A percentile compares a stretch with the other conserved stretches of the same genome.
These are phyloP conservation scores for Eupithecia vulgata DNA, from an alignment of 2,888 invertebrate genomes.

Conservation along the genomic window DNA sequence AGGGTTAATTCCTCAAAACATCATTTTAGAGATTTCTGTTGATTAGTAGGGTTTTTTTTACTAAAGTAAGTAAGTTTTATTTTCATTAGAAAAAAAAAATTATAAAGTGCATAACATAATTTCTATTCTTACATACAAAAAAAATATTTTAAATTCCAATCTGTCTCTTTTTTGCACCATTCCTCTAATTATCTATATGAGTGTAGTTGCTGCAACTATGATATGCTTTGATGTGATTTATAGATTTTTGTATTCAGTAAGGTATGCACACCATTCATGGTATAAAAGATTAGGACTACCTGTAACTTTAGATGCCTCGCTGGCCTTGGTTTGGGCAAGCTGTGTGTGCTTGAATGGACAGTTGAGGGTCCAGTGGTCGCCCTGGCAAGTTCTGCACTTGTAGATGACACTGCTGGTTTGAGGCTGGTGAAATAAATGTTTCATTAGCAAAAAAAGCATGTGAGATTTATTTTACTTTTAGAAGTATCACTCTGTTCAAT, in stretches of 20 bases:
- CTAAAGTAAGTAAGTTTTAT: too few species aligned
- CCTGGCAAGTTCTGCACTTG: constrained; percentile 95
- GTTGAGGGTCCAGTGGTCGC: constrained; percentile 99
- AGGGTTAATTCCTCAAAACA: too few species aligned
- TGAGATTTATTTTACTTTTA: background rate
- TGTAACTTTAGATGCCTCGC: constrained; percentile 70
- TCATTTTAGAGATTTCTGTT: too few species aligned
- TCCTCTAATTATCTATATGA: too few species aligned
- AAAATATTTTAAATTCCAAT: too few species aligned
- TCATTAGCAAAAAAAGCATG: background rate
- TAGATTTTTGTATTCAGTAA: background rate
- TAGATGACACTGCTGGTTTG: constrained; percentile 88
- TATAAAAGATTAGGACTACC: constrained; percentile 54
- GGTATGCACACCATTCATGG: background rate
- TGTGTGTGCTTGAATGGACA: constrained; percentile 98
- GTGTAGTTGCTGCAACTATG: too few species aligned
- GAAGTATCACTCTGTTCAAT: background rate
- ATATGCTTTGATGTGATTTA: too few species aligned
- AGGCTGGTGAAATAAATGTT: constrained; percentile 52
- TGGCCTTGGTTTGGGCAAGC: constrained; percentile 86
- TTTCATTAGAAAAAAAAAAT: too few species aligned
- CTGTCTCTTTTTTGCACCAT: too few species aligned
- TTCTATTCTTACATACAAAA: too few species aligned
- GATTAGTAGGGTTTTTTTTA: too few species aligned
- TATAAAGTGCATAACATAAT: too few species aligned